Conservation (phyloP, 2,888 invertebrate species). For the Drosophila macrospina region DNA sequence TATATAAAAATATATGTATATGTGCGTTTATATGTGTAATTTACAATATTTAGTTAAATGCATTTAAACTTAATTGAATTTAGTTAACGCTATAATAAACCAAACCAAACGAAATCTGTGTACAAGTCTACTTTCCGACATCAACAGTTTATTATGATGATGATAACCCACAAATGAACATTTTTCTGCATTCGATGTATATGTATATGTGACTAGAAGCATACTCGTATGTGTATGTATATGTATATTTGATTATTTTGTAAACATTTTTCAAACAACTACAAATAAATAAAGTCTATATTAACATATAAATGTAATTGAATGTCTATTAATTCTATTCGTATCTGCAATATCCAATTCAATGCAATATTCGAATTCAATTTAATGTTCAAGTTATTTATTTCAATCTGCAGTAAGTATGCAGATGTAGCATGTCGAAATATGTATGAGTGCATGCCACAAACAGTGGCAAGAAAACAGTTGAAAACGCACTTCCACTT, state of each 20-base stretch:
- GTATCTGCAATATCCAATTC: too few relatives aligned
- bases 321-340: neutral
- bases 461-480: constrained; percentile 8
- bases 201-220: constrained; percentile 80
- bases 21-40: constrained; percentile 73
- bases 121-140: constrained; percentile 46
- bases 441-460: constrained; percentile 3
- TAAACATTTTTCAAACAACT: constrained; percentile 84
- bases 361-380: too few relatives aligned
- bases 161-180: constrained; percentile 63
- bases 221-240: constrained; percentile 73
- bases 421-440: constrained; percentile 15
- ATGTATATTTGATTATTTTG: constrained; percentile 84
- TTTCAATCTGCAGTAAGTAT: constrained; percentile 9
- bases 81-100: constrained; percentile 50
- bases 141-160: constrained; percentile 32
- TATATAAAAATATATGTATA: constrained; percentile 56
- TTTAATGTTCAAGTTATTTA: constrained; percentile 21
- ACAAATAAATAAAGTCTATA: constrained; percentile 82
- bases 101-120: constrained; percentile 35
- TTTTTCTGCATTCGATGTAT: constrained; percentile 76
- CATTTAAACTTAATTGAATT: constrained; percentile 49
- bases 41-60: constrained; percentile 56
- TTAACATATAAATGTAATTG: constrained; percentile 81
- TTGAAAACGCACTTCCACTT: constrained; percentile 8